Conservation (phyloP, 2,113 vertebrate species). For the Hirundichthys speculiger region DNA sequence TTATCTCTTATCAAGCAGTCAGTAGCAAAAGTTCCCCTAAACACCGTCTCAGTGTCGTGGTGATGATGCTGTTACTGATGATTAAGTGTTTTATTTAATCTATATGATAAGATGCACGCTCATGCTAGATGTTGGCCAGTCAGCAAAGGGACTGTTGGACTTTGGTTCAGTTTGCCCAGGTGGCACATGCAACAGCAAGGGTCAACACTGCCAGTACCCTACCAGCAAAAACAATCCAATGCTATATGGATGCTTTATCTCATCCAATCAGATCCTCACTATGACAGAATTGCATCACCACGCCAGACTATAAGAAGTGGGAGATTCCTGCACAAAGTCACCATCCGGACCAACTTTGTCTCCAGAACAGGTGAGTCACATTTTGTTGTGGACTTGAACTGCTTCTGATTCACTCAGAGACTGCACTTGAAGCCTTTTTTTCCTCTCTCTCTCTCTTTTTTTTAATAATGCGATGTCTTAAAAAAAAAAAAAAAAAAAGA, state of each 20-base stretch:
- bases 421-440: too few relatives aligned
- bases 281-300: neutral
- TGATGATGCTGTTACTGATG: neutral
- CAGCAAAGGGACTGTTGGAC: conserved; percentile 62
- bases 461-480: too few relatives aligned
- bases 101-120: conserved; percentile 48
- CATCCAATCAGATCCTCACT: conserved; percentile 35
- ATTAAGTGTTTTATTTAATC: conserved; percentile 51
- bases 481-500: too few relatives aligned
- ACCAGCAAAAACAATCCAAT: conserved; percentile 26
- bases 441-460: neutral
- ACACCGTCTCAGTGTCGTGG: neutral
- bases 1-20: conserved; percentile 21
- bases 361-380: conserved; percentile 63
- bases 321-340: conserved; percentile 9
- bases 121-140: conserved; percentile 29
- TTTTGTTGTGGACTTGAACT: neutral
- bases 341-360: conserved; percentile 61
- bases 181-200: conserved; percentile 62
- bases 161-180: conserved; percentile 57
- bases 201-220: conserved; percentile 34
- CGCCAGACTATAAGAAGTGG: conserved; percentile 54
- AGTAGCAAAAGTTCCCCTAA: neutral
- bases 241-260: conserved; percentile 10
- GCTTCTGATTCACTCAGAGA: neutral